A percentile compares a stretch with the other conserved stretches of the same genome.
These are phyloP conservation scores for Macrophya annulata DNA, from an alignment of 2,888 invertebrate species.

Conservation along the genomic window DNA sequence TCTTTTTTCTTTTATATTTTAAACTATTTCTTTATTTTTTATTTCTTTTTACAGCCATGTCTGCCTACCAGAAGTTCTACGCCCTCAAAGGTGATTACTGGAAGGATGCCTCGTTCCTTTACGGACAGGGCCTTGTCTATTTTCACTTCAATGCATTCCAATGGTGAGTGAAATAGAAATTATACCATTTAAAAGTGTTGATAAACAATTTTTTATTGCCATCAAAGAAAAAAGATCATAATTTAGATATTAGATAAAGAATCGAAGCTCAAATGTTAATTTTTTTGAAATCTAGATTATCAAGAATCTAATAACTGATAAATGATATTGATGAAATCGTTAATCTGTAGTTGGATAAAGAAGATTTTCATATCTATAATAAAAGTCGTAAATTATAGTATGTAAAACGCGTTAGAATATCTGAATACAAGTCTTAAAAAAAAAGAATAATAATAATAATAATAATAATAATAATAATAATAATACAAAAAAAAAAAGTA, in stretches of 20 bases:
- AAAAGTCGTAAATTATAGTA: not conserved
- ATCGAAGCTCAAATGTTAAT: not conserved
- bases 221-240: no score
- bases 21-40: conserved; percentile 6
- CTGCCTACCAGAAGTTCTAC: conserved; percentile 97
- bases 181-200: not conserved
- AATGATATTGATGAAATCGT: not conserved
- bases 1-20: not conserved
- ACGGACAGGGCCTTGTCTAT: conserved; percentile 97
- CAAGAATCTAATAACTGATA: not conserved
- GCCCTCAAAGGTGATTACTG: conserved; percentile 90
- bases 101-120: conserved; percentile 95
- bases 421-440: not conserved
- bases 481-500: not conserved
- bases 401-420: not conserved
- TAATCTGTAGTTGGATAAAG: not conserved
- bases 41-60: conserved; percentile 88
- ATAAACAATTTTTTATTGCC: not conserved
- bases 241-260: not conserved
- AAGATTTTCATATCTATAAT: not conserved
- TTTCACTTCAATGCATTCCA: conserved; percentile 97
- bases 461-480: no score
- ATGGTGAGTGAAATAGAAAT: conserved; percentile 88
- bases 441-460: no score
- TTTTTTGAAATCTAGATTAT: not conserved